These are phyloP conservation scores for Tetragonula carbonaria DNA, from an alignment of 2,888 invertebrate species.

Conservation along the genomic window DNA sequence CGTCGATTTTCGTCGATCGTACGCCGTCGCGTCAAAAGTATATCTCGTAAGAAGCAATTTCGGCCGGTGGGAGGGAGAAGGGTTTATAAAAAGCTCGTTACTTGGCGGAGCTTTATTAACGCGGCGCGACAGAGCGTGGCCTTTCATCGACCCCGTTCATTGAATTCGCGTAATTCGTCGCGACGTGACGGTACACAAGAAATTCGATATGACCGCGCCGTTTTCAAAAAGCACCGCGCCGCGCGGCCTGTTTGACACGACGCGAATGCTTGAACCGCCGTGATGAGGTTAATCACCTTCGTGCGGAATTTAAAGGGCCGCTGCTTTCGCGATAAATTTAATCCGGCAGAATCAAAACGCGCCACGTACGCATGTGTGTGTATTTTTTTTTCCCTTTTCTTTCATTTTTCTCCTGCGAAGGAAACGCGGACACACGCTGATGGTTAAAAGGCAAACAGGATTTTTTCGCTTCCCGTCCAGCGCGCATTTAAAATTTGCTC, in stretches of 20 bases:
- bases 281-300: conserved; percentile 6
- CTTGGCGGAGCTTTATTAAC: background rate
- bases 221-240: background rate
- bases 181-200: background rate
- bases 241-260: background rate
- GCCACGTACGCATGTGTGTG: background rate
- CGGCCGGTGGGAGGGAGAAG: background rate
- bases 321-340: background rate
- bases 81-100: background rate
- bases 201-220: background rate
- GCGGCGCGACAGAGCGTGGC: no score
- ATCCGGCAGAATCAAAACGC: conserved; percentile 27
- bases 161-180: background rate
- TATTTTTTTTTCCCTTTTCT: background rate
- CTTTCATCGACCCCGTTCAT: background rate
- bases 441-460: conserved; percentile 44
- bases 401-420: background rate
- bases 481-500: conserved; percentile 44
- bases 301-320: conserved; percentile 13
- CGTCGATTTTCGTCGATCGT: conserved; percentile 18
- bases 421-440: conserved; percentile 3
- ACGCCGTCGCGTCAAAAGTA: background rate
- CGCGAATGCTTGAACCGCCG: background rate
- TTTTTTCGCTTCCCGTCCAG: conserved; percentile 33
- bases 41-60: background rate